Evolutionary conservation across 2,888 invertebrate genomes (phyloP), one percentile per base, ranked within the genome.

Genomic region (Pseudococcus jackbeardsleyi): DNA sequence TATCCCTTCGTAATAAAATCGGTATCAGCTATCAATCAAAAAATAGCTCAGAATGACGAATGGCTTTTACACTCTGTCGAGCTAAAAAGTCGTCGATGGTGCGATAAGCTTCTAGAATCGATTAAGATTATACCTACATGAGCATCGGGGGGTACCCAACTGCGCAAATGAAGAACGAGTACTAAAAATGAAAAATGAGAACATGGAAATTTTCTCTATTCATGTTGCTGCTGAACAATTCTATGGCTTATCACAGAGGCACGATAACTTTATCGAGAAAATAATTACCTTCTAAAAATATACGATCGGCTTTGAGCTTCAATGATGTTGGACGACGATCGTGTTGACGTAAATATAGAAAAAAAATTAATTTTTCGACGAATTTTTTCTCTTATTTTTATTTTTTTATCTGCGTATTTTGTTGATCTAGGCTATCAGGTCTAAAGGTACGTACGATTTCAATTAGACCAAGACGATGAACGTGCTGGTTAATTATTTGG

Each of bases 251-350:
- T 72, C 72, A 33, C 3, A 6, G 17, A 26, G 33, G 0, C 11
- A 0, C 15, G 72, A 72, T 72, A 72, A 72, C 33, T 72, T 33
- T 33, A 72, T 72, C 72, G 15, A 17, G 72, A 17, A 72, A 72
- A 72, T 72, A 72, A 72, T 72, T 72, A 33, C 9, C 8, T 72
- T 72, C 72, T 72, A 72, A 33, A 72, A 72, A 72, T 72, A 68
- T 68, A 72, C 39, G 12, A 64, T 59, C 59, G 26, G 33, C 68
- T 72, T 72, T 72, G 68, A 17, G 33, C 17, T 33, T 39, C 72
- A 72, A 72, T 72, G 72, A 33, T 39, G 8, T 33, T 72, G 5
- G 33, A 33, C 33, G 19, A 26, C 6, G 15, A n/a, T n/a, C 59
- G 9, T 7, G 15, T 72, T 72, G 72, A 72, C 72, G 72, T 72